Evolutionary conservation across 2,888 invertebrate species (phyloP).

Genomic region (Drepanosiphum platanoidis): DNA sequence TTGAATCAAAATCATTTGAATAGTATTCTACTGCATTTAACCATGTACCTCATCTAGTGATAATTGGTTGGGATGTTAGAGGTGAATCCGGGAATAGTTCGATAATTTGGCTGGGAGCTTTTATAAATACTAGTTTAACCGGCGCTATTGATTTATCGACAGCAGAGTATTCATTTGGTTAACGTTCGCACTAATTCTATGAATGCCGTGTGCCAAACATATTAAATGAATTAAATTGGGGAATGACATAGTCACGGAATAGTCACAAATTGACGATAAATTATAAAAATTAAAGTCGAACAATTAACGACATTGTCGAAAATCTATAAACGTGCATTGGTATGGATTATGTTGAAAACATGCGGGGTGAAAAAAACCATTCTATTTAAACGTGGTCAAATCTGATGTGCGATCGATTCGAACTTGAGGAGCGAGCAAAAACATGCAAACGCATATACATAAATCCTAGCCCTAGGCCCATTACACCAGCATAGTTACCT

Average conservation of each 20-base stretch:
- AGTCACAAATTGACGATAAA: too few species aligned
- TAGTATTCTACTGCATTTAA: conserved; percentile 65
- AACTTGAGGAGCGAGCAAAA: too few species aligned
- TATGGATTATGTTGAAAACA: too few species aligned
- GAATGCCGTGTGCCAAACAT: conserved; percentile 66
- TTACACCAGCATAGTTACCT: too few species aligned
- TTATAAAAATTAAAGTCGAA: too few species aligned
- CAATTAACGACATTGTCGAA: too few species aligned
- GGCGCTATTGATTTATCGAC: conserved; percentile 65
- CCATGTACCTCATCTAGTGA: conserved; percentile 66
- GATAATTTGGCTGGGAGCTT: conserved; percentile 65
- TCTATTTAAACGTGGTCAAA: too few species aligned
- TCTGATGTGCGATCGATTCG: too few species aligned
- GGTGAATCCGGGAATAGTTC: conserved; percentile 64
- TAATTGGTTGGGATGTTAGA: conserved; percentile 65
- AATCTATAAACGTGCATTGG: too few species aligned
- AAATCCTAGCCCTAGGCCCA: not conserved
- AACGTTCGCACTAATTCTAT: conserved; percentile 65
- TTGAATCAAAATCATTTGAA: not conserved
- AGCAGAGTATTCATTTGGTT: conserved; percentile 64
- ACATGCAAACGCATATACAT: too few species aligned
- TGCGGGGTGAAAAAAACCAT: too few species aligned
- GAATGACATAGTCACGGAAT: conserved; percentile 62
- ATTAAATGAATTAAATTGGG: conserved; percentile 65
- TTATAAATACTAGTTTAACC: conserved; percentile 66